Evolutionary conservation across 2,797 vertebrate genomes (phyloP), one percentile per base, ranked within the genome.

Genomic region (Scleropages formosus): DNA sequence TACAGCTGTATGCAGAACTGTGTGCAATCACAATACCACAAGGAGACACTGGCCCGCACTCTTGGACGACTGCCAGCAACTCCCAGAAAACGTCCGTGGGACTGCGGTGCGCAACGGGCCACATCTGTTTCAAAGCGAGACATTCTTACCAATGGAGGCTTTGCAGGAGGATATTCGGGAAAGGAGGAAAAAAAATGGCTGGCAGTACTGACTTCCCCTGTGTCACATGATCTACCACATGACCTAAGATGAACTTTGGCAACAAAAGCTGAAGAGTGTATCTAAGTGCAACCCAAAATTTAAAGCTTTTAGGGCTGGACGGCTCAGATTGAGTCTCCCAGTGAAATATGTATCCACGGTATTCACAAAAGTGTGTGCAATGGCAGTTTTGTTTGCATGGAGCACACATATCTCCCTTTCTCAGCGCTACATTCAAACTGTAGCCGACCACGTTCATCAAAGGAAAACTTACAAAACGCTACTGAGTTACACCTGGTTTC

Each of bases 1-100:
- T 76, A 62, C 75, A 76, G 75, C 68, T 76, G 75, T 76, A 76
- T 76, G 75, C 75, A 76, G 75, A 71, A 59, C 44, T 67, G 26
- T 63, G 75, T 39, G 67, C 75, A 58, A 70, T 70, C 60, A 76
- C 75, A 24, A 69, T 53, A 47, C 66, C 58, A 20, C 61, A 69
- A 63, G 53, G 56, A 66, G 58, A 71, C 31, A 67, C 59, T 61
- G 60, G 75, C 67, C 66, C 26, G 67, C 11, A 26, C 59, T 53
- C 67, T 72, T 79, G 76, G 78, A 75, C 4, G 76, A 26, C 72
- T 76, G 78, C 76, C 74, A 79, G 58, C 16, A 67, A 8, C 49
- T 68, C 53, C 71, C 67, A 70, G 76, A 74, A 74, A 77, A 78
- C 74, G 76, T 72, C 71, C 76, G 68, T 65, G 65, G 74, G 58